phyloP scores from a whole-genome alignment of 2,113 vertebrate genomes.

The Upupa epops region DNA sequence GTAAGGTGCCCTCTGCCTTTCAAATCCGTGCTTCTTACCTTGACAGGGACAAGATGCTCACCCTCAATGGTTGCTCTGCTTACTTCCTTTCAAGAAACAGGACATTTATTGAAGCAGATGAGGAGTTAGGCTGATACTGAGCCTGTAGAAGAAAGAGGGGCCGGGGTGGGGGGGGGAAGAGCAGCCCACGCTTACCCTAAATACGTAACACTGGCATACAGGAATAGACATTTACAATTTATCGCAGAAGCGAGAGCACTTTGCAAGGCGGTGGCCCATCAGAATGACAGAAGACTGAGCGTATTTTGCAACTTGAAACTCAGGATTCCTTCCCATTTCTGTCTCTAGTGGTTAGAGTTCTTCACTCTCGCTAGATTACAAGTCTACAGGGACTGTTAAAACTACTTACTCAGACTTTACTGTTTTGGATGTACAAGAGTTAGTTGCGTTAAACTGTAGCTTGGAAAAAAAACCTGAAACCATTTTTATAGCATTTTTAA shows the following conservation, averaged over 20 bases:
- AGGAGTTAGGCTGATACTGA: not conserved
- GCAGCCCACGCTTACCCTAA: not conserved
- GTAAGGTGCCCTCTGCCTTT: not conserved
- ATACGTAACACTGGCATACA: not conserved
- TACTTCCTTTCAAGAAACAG: not conserved
- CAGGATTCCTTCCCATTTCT: constrained; percentile 61
- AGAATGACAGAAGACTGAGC: constrained; percentile 47
- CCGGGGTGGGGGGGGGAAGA: rapidly evolving
- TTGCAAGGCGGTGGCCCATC: not conserved
- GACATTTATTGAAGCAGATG: not conserved
- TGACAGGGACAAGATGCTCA: not conserved
- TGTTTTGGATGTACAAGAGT: constrained; percentile 70
- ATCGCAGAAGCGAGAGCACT: constrained; percentile 1
- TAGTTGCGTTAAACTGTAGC: constrained; percentile 60
- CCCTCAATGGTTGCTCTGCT: rapidly evolving
- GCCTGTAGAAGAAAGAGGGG: not conserved
- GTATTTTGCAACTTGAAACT: constrained; percentile 49
- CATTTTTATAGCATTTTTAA: constrained; percentile 68
- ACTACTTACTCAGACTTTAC: constrained; percentile 70
- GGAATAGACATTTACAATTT: constrained; percentile 10
- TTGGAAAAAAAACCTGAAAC: constrained; percentile 53
- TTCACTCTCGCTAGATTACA: constrained; percentile 65
- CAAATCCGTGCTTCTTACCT: rapidly evolving
- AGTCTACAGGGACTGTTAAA: constrained; percentile 71
- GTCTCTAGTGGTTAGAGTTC: constrained; percentile 64